phyloP scores from a whole-genome alignment of 2,797 vertebrate species.

The Linurgus olivaceus region DNA sequence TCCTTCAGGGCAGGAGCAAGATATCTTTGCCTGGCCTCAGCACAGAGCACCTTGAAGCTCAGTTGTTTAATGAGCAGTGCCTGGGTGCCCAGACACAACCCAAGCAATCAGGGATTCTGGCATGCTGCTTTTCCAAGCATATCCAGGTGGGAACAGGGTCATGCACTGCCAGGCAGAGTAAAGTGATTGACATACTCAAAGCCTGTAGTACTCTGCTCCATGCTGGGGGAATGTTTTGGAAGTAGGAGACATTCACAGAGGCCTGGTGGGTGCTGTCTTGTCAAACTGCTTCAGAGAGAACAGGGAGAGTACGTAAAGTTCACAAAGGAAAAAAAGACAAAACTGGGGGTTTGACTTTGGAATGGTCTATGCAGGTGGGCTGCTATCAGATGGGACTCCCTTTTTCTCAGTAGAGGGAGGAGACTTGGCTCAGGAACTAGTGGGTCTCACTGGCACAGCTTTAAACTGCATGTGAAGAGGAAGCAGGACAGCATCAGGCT shows the following conservation, averaged over 20 bases:
- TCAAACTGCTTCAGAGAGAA: not conserved
- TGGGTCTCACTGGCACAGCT: not conserved
- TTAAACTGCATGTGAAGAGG: not conserved
- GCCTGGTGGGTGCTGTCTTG: not conserved
- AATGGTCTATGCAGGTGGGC: not conserved
- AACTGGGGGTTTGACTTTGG: not conserved
- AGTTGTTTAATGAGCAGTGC: not conserved
- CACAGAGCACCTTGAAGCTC: not conserved
- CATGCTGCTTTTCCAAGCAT: accelerated
- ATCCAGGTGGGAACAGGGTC: not conserved
- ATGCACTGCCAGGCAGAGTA: not conserved
- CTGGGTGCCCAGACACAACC: not conserved
- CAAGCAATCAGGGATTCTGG: not conserved
- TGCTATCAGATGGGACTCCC: not conserved
- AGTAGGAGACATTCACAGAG: not conserved
- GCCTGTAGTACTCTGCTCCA: not conserved
- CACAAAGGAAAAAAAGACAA: not conserved
- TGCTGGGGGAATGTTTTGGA: not conserved
- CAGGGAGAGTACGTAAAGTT: accelerated
- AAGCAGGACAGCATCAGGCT: not conserved
- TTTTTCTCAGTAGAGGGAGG: not conserved
- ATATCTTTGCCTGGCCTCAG: not conserved
- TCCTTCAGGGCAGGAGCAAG: not conserved
- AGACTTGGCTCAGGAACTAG: not conserved
- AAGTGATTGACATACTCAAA: not conserved